Base-by-base conservation (phyloP, 2,797 vertebrate species). In the Gymnodraco acuticeps region DNA sequence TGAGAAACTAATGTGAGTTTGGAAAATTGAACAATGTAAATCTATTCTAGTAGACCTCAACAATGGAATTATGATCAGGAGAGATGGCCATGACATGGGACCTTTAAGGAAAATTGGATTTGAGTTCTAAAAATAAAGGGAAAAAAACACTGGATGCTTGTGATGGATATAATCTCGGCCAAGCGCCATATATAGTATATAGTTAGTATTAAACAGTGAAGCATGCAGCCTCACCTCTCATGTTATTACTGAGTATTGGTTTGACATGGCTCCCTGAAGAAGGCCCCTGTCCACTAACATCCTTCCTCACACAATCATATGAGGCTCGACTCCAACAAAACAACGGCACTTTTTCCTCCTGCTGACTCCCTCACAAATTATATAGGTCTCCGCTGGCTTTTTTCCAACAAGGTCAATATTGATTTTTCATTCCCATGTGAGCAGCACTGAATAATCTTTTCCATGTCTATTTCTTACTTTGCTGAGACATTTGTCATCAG, bases 351-450 rank as follows among this genome's bases (percentile, higher is more conserved):
- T 74, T 61, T 75, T 83, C 45, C 65, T 79, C 48, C 75, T 87
- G 87, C 84, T 82, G 87, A 87, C 86, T 81, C 55, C 3, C 63
- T 87, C 78, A 74, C 68, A 80, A 78, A 89, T 77, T 73, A 84
- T 73, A 87, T 66, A 64, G 75, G 87, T 74, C 86, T 88, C 84
- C 52, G 41, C 38, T 81, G 75, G 74, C 68, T 77, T 70, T 78
- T 64, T 67, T 63, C 41, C 60, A 81, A 87, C 77, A 68, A 78
- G 87, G 81, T 89, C 78, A 87, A 79, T 89, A 94, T 92, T 84
- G 90, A 92, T 89, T 87, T 88, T 89, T 87, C 83, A 87, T 87
- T 82, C 84, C 76, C 78, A 75, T 80, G 83, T 73, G 84, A 85
- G 73, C 64, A 64, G 72, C 63, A 48, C 67, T 86, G 72, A 90